Percentiles rank a stretch among this genome's conserved stretches.
phyloP scores from a whole-genome alignment of 1,140 invertebrate genomes.

The Portunus trituberculatus region DNA sequence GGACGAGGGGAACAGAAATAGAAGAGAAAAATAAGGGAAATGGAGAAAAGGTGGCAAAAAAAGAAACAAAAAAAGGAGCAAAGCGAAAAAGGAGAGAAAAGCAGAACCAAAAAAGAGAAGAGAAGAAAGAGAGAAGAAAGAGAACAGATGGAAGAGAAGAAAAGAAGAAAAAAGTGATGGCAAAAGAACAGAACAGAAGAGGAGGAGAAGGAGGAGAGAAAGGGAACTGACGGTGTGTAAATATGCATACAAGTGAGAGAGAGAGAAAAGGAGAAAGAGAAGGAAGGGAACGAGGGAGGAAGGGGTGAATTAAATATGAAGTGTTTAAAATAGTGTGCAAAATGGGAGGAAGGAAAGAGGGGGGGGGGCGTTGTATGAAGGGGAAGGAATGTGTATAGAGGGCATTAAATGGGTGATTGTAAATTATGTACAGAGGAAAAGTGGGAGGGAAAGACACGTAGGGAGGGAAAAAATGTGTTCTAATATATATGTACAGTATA shows the following conservation, averaged over 20 bases:
- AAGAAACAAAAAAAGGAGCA: background rate
- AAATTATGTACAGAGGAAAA: too few species aligned
- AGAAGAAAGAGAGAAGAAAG: background rate
- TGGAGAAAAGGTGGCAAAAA: background rate
- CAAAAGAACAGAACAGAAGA: background rate
- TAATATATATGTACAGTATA: too few species aligned
- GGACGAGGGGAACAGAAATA: background rate
- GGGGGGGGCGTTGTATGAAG: too few species aligned
- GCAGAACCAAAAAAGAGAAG: background rate
- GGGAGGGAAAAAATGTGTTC: too few species aligned
- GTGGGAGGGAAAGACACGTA: too few species aligned
- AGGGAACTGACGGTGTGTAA: background rate
- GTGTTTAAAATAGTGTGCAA: too few species aligned
- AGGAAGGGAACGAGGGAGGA: too few species aligned
- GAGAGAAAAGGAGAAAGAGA: background rate
- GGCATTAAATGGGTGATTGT: too few species aligned
- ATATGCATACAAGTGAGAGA: background rate
- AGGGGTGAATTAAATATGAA: too few species aligned
- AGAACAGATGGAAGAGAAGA: background rate
- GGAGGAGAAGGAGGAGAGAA: background rate
- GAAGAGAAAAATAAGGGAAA: background rate
- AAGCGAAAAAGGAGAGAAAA: background rate
- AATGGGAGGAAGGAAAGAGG: background rate
- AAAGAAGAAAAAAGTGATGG: background rate
- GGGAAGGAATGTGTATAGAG: too few species aligned